Evolutionary conservation across 2,113 vertebrate species (phyloP).

Genomic region (Sceloporus tristichus): DNA sequence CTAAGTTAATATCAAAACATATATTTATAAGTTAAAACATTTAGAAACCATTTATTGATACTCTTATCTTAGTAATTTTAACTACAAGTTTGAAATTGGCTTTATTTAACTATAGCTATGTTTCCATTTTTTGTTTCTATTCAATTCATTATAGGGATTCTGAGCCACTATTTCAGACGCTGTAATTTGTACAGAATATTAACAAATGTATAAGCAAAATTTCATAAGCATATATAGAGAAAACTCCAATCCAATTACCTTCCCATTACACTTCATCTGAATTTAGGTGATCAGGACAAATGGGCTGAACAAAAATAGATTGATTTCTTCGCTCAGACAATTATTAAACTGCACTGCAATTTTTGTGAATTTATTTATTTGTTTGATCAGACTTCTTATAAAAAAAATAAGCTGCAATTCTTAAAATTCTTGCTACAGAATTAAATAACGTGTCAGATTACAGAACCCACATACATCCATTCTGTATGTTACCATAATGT

Average conservation of each 20-base stretch:
- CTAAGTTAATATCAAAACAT: conserved; percentile 87
- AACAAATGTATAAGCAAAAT: conserved; percentile 54
- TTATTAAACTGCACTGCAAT: background rate
- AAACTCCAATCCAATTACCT: conserved; percentile 32
- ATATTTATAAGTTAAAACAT: conserved; percentile 83
- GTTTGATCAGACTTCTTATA: conserved; percentile 11
- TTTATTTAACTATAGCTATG: conserved; percentile 68
- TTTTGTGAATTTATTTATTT: conserved; percentile 38
- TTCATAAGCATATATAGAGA: conserved; percentile 12
- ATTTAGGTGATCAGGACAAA: conserved; percentile 39
- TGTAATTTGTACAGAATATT: conserved; percentile 56
- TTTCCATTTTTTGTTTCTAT: conserved; percentile 60
- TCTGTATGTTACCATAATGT: conserved; percentile 35
- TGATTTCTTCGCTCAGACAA: conserved; percentile 17
- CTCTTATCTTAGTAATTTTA: conserved; percentile 73
- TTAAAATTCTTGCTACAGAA: conserved; percentile 25
- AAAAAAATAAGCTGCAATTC: background rate
- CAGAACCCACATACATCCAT: conserved; percentile 29
- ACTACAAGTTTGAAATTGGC: conserved; percentile 69
- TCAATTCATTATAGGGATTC: conserved; percentile 43
- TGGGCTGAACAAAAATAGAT: conserved; percentile 28
- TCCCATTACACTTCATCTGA: conserved; percentile 34
- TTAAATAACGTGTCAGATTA: conserved; percentile 47
- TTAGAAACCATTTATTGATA: conserved; percentile 81
- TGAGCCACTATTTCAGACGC: conserved; percentile 47